Conservation (phyloP, 2,113 vertebrate genomes). For the Notechis scutatus region DNA sequence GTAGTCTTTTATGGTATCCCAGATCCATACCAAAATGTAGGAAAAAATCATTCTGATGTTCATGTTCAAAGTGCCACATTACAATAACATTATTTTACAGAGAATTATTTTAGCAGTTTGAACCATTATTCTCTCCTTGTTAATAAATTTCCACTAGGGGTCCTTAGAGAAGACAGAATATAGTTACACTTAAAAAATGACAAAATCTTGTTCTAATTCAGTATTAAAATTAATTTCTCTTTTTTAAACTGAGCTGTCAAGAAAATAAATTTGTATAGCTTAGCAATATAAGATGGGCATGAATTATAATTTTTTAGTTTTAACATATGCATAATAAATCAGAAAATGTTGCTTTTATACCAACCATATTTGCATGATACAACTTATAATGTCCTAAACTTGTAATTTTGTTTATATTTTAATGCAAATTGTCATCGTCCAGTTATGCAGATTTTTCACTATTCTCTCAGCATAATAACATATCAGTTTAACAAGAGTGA, state of each 20-base stretch:
- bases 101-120: neutral
- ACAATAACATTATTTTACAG: neutral
- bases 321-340: neutral
- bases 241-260: neutral
- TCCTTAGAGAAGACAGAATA: constrained; percentile 3
- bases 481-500: neutral
- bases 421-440: fast-evolving
- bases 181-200: constrained; percentile 15
- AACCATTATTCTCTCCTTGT: neutral
- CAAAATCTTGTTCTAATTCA: neutral
- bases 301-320: neutral
- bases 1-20: neutral
- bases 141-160: neutral
- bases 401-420: constrained; percentile 3
- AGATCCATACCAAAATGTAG: neutral
- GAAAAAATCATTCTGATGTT: neutral
- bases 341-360: fast-evolving
- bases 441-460: neutral
- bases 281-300: neutral
- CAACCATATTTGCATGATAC: neutral
- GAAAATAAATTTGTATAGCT: neutral
- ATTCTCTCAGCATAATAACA: neutral
- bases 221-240: neutral
- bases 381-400: neutral
- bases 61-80: neutral